phyloP scores from a whole-genome alignment of 92 coral and sea anemone genomes.

The Ricordea florida region DNA sequence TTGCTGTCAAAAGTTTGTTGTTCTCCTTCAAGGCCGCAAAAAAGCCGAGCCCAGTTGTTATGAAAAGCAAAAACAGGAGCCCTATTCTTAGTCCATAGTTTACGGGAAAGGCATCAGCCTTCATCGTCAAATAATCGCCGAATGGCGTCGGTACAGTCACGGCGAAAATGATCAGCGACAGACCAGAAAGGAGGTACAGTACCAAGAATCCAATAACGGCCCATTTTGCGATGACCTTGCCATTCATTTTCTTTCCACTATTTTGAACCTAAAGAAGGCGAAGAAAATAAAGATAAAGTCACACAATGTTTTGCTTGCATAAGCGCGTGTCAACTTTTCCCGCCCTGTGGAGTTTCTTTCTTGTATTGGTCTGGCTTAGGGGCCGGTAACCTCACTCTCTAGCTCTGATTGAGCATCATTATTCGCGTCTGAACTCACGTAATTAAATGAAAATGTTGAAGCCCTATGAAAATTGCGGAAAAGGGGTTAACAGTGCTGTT shows the following conservation, averaged over 20 bases:
- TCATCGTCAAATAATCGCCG: slow-evolving; percentile 86
- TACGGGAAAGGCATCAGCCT: slow-evolving; percentile 65
- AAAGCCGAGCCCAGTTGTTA: slow-evolving; percentile 58
- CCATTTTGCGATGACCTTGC: slow-evolving; percentile 65
- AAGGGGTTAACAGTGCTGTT: too few species aligned
- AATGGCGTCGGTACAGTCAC: slow-evolving; percentile 80
- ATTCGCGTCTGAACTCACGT: too few species aligned
- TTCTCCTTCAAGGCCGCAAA: slow-evolving; percentile 78
- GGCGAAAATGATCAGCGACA: slow-evolving; percentile 81
- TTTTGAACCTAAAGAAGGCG: too few species aligned
- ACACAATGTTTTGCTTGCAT: too few species aligned
- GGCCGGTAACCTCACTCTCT: too few species aligned
- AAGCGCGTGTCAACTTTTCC: too few species aligned
- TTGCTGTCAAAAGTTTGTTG: slow-evolving; percentile 75
- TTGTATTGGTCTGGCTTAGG: too few species aligned
- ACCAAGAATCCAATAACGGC: slow-evolving; percentile 69
- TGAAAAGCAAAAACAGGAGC: slow-evolving; percentile 64
- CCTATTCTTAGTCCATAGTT: slow-evolving; percentile 79
- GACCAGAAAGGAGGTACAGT: slow-evolving; percentile 74
- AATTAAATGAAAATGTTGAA: too few species aligned
- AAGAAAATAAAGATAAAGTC: too few species aligned
- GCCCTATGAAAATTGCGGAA: too few species aligned
- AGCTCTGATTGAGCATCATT: too few species aligned
- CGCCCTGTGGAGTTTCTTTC: too few species aligned
- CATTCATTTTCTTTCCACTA: slow-evolving; percentile 42